Evolutionary conservation across 2,113 vertebrate genomes (phyloP).

Genomic region (Sus scrofa): DNA sequence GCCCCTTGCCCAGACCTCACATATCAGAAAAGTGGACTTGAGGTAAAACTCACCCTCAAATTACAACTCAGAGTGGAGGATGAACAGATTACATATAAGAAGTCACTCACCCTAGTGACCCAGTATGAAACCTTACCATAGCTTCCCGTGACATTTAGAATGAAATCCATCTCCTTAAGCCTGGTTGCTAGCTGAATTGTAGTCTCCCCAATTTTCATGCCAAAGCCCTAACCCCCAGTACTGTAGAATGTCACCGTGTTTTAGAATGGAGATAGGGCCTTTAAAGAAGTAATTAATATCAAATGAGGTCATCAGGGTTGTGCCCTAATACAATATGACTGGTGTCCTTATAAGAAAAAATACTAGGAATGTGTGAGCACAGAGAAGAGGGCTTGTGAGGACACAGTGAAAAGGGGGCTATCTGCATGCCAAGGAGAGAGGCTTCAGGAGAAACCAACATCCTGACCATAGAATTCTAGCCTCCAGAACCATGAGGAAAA

Average conservation of each 20-base stretch:
- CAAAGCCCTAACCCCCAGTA: neutral
- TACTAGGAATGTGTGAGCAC: too few relatives aligned
- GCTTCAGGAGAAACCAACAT: neutral
- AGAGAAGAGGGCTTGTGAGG: too few relatives aligned
- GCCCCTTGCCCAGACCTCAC: neutral
- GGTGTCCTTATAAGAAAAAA: neutral
- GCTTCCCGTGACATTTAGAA: neutral
- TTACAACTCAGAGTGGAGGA: neutral
- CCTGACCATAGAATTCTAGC: neutral
- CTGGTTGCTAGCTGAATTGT: neutral
- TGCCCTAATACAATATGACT: neutral
- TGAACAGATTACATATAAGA: neutral
- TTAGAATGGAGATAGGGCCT: neutral
- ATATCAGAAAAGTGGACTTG: neutral
- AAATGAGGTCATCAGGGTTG: neutral
- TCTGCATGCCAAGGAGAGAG: too few relatives aligned
- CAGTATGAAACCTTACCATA: neutral
- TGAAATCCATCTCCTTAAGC: neutral
- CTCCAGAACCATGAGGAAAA: neutral
- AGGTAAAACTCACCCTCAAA: neutral
- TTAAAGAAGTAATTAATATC: neutral
- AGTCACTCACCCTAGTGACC: neutral
- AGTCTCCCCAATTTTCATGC: neutral
- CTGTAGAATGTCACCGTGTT: neutral
- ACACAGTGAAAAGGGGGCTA: too few relatives aligned